Base-by-base conservation (phyloP, 2,888 invertebrate genomes). In the Phrixothrix hirtus region DNA sequence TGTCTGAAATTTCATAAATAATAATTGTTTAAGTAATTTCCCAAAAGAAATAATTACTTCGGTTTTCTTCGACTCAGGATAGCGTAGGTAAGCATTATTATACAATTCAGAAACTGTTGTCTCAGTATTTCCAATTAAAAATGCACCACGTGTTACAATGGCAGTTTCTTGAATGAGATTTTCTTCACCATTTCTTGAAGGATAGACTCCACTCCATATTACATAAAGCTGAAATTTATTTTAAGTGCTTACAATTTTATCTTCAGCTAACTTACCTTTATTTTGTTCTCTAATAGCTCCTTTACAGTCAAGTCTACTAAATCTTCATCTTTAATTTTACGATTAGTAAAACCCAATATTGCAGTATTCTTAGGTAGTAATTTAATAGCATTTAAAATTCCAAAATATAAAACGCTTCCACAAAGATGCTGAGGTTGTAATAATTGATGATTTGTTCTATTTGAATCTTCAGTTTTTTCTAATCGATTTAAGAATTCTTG, bases 351-450 rank as follows among this genome's bases (percentile, higher is more conserved):
- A 31, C 86, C 71, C 63, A 87, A 80, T 6, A 86, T 75, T 0
- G 83, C 85, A 55, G 83, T 82, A 65, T 84, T 83, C 57, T 81
- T 81, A 0, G 85, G 84, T 42, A 86, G 79, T 53, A 82, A 62
- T 54, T 82, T 81, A 0, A 81, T 80, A 0, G 85, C 84, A 16
- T 81, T 79, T 0, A 83, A 72, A 17, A 85, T 71, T 0, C 83
- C 83, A 38, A 79, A 74, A 78, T 85, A 83, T 0, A 81, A 80
- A 3, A 81, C 80, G 9, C 83, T 83, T 31, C 75, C 77, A 1
- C 72, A 67, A 0, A 69, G 46, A 73, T 1, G 12, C 34, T 53
- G 51, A 1, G 48, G 39, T 10, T 64, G 63, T 15, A 64, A 38
- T 42, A 49, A 10, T 15, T 14, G 25, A 12, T 4, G 25, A 14